These are phyloP conservation scores for Leptogaster cylindrica DNA, from an alignment of 2,888 invertebrate genomes.

Conservation along the genomic window DNA sequence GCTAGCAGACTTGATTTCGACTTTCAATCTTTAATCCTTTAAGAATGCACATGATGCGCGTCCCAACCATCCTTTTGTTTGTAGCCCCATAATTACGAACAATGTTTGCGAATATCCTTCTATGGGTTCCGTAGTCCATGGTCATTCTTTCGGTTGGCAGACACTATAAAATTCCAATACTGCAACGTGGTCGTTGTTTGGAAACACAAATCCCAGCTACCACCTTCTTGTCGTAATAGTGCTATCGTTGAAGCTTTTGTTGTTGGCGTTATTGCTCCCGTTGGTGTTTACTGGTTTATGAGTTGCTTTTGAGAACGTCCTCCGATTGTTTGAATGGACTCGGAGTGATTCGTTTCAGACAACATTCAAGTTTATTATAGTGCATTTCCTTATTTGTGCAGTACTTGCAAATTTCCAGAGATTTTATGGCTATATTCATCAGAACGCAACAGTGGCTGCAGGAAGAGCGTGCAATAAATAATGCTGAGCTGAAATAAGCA, in stretches of 20 bases:
- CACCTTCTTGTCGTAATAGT: slow-evolving; percentile 16
- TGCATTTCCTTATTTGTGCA: slow-evolving; percentile 24
- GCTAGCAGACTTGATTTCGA: too few relatives aligned
- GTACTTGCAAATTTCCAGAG: slow-evolving; percentile 21
- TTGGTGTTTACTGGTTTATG: too few relatives aligned
- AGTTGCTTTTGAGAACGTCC: slow-evolving; percentile 4
- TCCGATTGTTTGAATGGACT: slow-evolving; percentile 18
- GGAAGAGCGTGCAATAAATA: slow-evolving; percentile 16
- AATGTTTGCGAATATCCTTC: background rate
- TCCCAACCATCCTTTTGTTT: too few relatives aligned
- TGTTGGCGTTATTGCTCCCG: too few relatives aligned
- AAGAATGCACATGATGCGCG: too few relatives aligned
- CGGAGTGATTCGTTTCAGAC: slow-evolving; percentile 15
- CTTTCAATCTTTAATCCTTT: too few relatives aligned
- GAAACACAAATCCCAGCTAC: slow-evolving; percentile 25
- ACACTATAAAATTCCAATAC: slow-evolving; percentile 24
- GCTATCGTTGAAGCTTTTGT: slow-evolving; percentile 18
- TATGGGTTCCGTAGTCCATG: background rate
- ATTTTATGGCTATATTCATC: slow-evolving; percentile 17
- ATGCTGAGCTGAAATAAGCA: too few relatives aligned
- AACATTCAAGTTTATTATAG: slow-evolving; percentile 16
- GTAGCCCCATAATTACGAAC: too few relatives aligned
- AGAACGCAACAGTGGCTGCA: background rate
- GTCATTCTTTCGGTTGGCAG: slow-evolving; percentile 3
- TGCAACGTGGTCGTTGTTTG: slow-evolving; percentile 21